Evolutionary conservation across 2,888 invertebrate species (phyloP).

Genomic region (Bedellia somnulentella): DNA sequence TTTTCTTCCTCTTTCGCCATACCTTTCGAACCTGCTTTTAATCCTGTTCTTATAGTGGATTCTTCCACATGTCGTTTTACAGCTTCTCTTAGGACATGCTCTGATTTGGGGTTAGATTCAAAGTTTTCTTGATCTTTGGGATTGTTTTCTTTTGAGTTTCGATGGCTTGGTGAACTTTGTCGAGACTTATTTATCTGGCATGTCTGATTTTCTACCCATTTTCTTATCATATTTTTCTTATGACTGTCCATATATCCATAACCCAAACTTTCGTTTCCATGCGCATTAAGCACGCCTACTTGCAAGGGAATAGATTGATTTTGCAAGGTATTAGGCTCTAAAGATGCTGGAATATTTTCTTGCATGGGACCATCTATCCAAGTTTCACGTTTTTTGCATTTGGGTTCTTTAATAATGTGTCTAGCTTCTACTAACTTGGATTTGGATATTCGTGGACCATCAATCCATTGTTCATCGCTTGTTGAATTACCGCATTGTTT

Average conservation of each 20-base stretch:
- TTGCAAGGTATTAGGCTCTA: conserved; percentile 65
- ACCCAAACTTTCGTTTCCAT: conserved; percentile 56
- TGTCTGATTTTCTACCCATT: conserved; percentile 92
- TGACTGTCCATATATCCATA: conserved; percentile 92
- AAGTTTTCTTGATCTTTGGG: neutral
- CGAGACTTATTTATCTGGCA: conserved; percentile 75
- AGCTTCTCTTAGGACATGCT: conserved; percentile 47
- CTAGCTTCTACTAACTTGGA: conserved; percentile 81
- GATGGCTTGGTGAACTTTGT: conserved; percentile 45
- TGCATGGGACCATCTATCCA: conserved; percentile 97
- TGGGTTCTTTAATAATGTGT: conserved; percentile 76
- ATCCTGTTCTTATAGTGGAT: conserved; percentile 62
- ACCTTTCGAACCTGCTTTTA: conserved; percentile 55
- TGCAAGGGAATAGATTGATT: conserved; percentile 38
- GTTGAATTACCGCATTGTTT: conserved; percentile 24
- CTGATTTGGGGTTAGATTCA: conserved; percentile 16
- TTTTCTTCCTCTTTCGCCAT: conserved; percentile 55
- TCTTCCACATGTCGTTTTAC: conserved; percentile 62
- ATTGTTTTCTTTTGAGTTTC: neutral
- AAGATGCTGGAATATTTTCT: conserved; percentile 49
- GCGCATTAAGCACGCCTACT: conserved; percentile 39
- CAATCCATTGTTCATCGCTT: conserved; percentile 95
- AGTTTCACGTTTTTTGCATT: conserved; percentile 82
- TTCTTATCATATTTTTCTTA: conserved; percentile 89
- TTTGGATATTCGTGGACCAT: conserved; percentile 88